Evolutionary conservation across 2,113 vertebrate species (phyloP), one percentile per base, ranked within the genome.

Genomic region (Lophura nycthemera): DNA sequence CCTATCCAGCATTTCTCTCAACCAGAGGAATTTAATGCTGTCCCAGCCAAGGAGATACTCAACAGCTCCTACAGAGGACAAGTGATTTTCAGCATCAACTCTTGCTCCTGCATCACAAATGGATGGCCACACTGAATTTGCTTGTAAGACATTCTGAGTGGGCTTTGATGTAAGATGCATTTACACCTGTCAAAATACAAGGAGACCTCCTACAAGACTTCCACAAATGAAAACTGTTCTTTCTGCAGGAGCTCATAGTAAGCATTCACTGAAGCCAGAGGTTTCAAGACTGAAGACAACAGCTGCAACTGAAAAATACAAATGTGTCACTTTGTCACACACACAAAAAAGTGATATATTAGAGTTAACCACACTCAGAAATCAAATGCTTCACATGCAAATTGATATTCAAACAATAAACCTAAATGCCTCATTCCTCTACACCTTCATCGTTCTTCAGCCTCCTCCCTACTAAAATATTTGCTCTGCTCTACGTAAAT

Each of bases 91-190:
- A 64, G 34, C 42, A 81, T 50, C 32, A 74, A 47, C 18, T 64
- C 45, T 54, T 24, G 27, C 47, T 71, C n/a, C 78, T 36, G 54
- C 61, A 38, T 32, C 17, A 78, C 25, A 38, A 74, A 89, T 42
- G 45, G 16, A 78, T 4, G 64, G 32, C 29, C 42, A 73, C 0
- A 0, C 24, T 36, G 29, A 74, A 67, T 11, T 45, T 1, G 5
- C 6, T 60, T 71, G 10, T 19, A 63, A 86, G 36, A 71, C 13
- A 17, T 47, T 64, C 1, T 0, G 38, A 84, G 56, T 21, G 71
- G 32, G 54, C 32, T 86, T 65, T 86, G 32, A 52, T 64, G 34
- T 52, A 56, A 78, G 16, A 47, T 9, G 8, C 4, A 60, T 88
- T 88, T 74, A 71, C 11, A 67, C 3, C 2, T 3, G 18, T 36